Base-by-base conservation (phyloP, 2,797 vertebrate species). In the Lepilemur ruficaudatus region DNA sequence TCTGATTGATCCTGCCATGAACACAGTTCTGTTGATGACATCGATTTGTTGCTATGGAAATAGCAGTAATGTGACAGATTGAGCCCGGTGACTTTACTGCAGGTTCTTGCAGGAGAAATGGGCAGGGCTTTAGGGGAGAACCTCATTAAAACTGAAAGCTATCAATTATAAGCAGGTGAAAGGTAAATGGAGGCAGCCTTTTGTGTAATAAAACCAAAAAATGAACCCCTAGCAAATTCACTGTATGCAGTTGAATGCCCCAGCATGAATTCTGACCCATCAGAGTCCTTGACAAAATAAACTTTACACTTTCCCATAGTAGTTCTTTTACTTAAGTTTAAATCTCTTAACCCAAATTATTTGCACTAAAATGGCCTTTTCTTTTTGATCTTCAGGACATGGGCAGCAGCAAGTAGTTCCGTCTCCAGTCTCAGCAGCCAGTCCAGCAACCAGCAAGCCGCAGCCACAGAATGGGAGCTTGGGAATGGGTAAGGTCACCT, bases 41-140 rank as follows among this genome's bases (percentile, higher is more conserved):
- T 98, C 98, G 96, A 95, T 25, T 98, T 97, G 98, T 98, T 98
- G 98, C 98, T 97, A 98, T 98, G 98, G 98, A 98, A 98, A 98
- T 97, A 80, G 85, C 89, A 87, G 78, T 92, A 94, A 81, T 98
- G 98, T 98, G 98, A 98, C 97, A 97, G 92, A 97, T 98, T 97
- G 97, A 98, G 96, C 80, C 92, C 70, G 87, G 97, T 98, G 98
- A 97, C 98, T 98, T 97, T 82, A 69, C 96, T 98, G 98, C 97
- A 80, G 97, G 98, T 98, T 97, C 94, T 85, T 38, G 3, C 91
- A 95, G 81, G 96, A 97, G 95, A 98, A 98, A 93, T 97, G 96
- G 80, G 43, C 48, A 96, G 90, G 97, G 94, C 55, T 89, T 97
- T 91, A 97, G 98, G 95, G 96, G 94, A 96, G 93, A 95, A 95